Conservation (phyloP, 2,113 vertebrate species). For the Hyperopisus bebe region DNA sequence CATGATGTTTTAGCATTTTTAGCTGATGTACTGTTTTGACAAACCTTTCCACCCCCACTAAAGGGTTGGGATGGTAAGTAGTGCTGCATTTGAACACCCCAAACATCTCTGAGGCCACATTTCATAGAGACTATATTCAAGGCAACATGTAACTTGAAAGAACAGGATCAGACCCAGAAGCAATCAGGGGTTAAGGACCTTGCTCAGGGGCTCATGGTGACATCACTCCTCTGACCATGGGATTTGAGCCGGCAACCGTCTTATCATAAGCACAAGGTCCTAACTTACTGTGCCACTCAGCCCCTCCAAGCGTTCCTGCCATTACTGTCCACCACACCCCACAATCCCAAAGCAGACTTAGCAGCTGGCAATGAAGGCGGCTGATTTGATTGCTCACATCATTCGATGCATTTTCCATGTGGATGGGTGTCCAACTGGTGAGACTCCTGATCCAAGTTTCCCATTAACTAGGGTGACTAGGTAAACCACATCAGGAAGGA, state of each 20-base stretch:
- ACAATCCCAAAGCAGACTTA: conserved; percentile 5
- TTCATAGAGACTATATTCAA: background rate
- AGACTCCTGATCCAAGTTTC: background rate
- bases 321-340: conserved; percentile 47
- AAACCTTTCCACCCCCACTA: background rate
- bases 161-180: background rate
- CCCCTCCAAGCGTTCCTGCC: conserved; percentile 35
- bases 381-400: conserved; percentile 5
- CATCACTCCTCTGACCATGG: background rate
- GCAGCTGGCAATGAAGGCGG: background rate
- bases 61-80: background rate
- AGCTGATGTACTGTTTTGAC: too few species aligned
- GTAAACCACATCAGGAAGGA: background rate
- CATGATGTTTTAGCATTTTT: background rate
- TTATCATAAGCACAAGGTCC: background rate
- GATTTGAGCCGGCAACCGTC: background rate
- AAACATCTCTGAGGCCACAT: background rate
- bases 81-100: background rate
- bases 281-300: background rate
- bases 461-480: background rate
- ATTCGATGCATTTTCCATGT: background rate
- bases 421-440: background rate
- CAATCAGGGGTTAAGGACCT: background rate
- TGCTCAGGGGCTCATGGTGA: background rate
- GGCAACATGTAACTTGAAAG: background rate